Evolutionary conservation across 2,113 vertebrate genomes (phyloP), one percentile per base, ranked within the genome.

Genomic region (Nerophis ophidion): DNA sequence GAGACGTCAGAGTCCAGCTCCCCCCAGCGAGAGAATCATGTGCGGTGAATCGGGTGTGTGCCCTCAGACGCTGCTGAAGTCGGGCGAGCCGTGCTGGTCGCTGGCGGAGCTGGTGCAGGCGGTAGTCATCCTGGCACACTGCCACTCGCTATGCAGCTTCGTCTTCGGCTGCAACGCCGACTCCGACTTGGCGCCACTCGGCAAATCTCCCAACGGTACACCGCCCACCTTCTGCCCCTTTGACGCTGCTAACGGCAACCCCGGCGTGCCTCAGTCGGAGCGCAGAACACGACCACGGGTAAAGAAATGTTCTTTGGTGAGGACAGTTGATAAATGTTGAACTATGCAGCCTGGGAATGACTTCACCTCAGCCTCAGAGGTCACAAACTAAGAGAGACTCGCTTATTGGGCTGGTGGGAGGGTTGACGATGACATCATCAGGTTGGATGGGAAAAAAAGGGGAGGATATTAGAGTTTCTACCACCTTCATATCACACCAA

Each of bases 71-170:
- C 76, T 91, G 74, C 81, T 91, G 65, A 91, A 92, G 81, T 80
- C 84, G 0, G 89, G 89, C 0, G 91, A 90, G 71, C 89, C 91
- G 77, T 90, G 89, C 84, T 92, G 90, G 91, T 91, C 90, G 0
- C 83, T 92, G 81, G 91, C 91, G 9, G 91, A 92, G 68, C 81
- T 92, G 76, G 91, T 92, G 8, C 91, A 92, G 69, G 91, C 89
- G 0, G 91, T 92, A 58, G 91, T 92, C 51, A 84, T 92, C 55
- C 74, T 91, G 78, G 90, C 91, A 34, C 91, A 92, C 81, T 91
- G 88, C 78, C 91, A 92, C 78, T 84, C 90, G 44, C 91, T 92
- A 57, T 89, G 89, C 82, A 90, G 91, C 65, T 92, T 92, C 9
- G 88, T 92, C 48, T 91, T 91, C 38, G 89, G 90, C 59, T 89